Percentiles rank a stretch among this genome's conserved stretches.
phyloP scores from a whole-genome alignment of 2,113 vertebrate genomes.

The Spermophilus dauricus region DNA sequence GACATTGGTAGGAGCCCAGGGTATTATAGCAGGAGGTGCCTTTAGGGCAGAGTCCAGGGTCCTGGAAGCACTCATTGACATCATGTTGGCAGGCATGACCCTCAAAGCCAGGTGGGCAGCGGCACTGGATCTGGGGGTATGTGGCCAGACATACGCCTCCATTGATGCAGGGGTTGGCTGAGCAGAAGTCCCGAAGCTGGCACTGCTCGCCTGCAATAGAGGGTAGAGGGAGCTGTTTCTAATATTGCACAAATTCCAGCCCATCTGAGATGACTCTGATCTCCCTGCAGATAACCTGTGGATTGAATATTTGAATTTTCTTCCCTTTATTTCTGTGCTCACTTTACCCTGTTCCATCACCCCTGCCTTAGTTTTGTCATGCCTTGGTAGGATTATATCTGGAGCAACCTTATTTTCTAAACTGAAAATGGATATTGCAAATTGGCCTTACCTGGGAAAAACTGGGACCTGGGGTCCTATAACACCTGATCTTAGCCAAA shows the following conservation, averaged over 20 bases:
- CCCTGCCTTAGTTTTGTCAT: neutral
- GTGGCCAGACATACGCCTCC: constrained; percentile 84
- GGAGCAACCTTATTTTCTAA: neutral
- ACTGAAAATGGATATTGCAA: neutral
- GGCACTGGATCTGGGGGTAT: constrained; percentile 84
- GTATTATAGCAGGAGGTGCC: constrained; percentile 82
- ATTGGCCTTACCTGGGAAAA: neutral
- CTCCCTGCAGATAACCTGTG: neutral
- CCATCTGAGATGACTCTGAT: no score
- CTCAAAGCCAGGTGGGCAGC: constrained; percentile 81
- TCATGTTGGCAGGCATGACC: constrained; percentile 83
- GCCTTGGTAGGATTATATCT: neutral
- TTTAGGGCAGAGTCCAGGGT: constrained; percentile 74
- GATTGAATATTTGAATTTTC: neutral
- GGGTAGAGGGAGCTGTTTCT: neutral
- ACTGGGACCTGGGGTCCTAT: neutral
- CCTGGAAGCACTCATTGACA: constrained; percentile 83
- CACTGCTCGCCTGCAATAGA: constrained; percentile 82
- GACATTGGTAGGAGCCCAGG: constrained; percentile 84
- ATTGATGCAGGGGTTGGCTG: constrained; percentile 84
- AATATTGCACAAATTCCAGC: fast-evolving
- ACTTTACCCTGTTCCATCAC: no score
- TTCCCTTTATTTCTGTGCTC: neutral
- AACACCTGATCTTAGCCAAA: no score
- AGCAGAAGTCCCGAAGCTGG: constrained; percentile 84